Conservation (phyloP, 1,140 invertebrate species). For the Ectropis grisescens region DNA sequence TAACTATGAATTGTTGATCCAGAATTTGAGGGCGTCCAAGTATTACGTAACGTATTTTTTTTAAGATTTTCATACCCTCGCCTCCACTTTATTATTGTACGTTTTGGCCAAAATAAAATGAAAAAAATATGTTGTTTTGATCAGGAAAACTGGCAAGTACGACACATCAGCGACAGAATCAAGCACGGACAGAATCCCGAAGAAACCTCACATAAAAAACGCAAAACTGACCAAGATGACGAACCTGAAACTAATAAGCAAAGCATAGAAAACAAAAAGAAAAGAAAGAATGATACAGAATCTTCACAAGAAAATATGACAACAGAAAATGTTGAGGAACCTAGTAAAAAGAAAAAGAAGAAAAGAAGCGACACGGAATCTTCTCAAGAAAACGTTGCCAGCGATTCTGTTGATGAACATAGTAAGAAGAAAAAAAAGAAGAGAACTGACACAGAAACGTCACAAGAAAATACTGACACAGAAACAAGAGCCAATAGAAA, state of each 20-base stretch:
- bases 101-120: too few species aligned
- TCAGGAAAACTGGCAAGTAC: neutral
- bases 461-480: too few species aligned
- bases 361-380: conserved; percentile 1
- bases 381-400: neutral
- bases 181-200: too few species aligned
- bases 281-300: neutral
- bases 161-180: neutral
- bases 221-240: conserved; percentile 1
- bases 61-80: too few species aligned
- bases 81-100: too few species aligned
- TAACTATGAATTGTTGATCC: neutral
- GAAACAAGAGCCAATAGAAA: conserved; percentile 1
- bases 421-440: conserved; percentile 4
- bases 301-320: conserved; percentile 4
- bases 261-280: neutral
- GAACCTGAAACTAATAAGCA: neutral
- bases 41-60: neutral
- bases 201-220: conserved; percentile 8
- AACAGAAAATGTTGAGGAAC: neutral
- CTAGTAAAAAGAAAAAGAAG: conserved; percentile 1
- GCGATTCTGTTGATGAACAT: neutral
- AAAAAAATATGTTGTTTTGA: neutral
- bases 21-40: neutral
- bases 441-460: neutral